Evolutionary conservation across 2,113 vertebrate genomes (phyloP), one percentile per base, ranked within the genome.

Genomic region (Grammatotria lemairii): DNA sequence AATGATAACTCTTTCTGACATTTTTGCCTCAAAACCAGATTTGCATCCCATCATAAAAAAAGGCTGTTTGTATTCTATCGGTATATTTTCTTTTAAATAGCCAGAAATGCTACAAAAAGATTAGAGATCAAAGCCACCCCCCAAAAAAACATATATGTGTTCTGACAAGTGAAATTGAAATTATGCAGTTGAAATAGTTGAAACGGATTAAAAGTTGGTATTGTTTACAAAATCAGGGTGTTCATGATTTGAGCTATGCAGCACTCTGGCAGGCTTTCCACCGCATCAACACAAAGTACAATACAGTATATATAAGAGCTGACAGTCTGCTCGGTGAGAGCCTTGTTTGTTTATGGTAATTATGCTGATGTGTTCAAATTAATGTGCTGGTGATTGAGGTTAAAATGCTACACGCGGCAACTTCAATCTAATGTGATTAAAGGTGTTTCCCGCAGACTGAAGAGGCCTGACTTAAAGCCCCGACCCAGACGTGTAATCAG

Each of bases 311-410:
- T 75, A 49, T 63, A 1, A 26, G 81, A 55, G 78, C 26, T n/a
- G 85, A 81, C 83, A 45, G 45, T 35, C 40, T 79, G 53, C 73
- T 82, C 26, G 1, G 47, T 42, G 7, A 42, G 40, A 70, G 60
- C 65, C 84, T 23, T 86, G 84, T 93, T 93, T 94, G 92, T 93
- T 93, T 82, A 68, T 31, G 47, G 51, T 87, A 90, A 95, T 95
- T 92, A 87, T 49, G 75, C 80, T 54, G 85, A 88, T 85, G 91
- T 81, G 88, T 92, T 49, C 49, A 84, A 85, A 91, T 93, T 80
- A 92, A 92, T 84, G 75, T 38, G 70, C 68, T 11, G 5, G 55
- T 92, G 92, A 93, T 91, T 90, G 85, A 87, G 88, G 81, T 91
- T 87, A 89, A 91, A 88, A 86, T 83, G 85, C 82, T 28, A 68